Percentiles rank a stretch among this genome's conserved stretches.
These are phyloP conservation scores for Zoroaster sp. DNA, from an alignment of 53 echinoderm and acorn worm species.

Conservation along the genomic window DNA sequence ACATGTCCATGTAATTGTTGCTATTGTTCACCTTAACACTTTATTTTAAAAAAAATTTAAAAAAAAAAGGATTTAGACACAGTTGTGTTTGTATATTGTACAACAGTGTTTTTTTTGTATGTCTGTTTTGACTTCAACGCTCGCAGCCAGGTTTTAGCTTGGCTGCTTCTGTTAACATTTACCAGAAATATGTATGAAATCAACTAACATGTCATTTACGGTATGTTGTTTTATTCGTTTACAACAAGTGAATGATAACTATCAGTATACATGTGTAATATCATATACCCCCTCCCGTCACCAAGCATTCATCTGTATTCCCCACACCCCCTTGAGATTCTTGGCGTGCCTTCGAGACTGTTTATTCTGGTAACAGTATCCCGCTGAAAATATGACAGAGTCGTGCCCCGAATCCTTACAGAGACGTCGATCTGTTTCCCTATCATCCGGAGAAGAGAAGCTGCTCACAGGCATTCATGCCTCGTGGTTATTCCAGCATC, in stretches of 20 bases:
- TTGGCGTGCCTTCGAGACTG: constrained; percentile 22
- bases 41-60: too few species aligned
- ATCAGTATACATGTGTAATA: constrained; percentile 9
- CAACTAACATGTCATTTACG: too few species aligned
- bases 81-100: too few species aligned
- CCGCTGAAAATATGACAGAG: constrained; percentile 45
- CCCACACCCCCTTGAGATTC: not conserved
- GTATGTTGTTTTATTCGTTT: not conserved
- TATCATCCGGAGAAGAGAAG: not conserved
- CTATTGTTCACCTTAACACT: too few species aligned
- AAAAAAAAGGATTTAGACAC: too few species aligned
- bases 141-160: too few species aligned
- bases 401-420: constrained; percentile 43
- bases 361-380: constrained; percentile 55
- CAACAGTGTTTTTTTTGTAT: too few species aligned
- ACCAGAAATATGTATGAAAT: too few species aligned
- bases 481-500: not conserved
- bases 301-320: not conserved
- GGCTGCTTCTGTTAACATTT: too few species aligned
- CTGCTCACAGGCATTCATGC: not conserved
- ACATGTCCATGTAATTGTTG: too few species aligned
- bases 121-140: too few species aligned
- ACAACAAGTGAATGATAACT: constrained; percentile 24
- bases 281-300: not conserved
- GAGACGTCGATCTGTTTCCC: constrained; percentile 41